Evolutionary conservation across 64 coral and sea anemone species (phyloP).

Genomic region (Cladopsammia gracilis): DNA sequence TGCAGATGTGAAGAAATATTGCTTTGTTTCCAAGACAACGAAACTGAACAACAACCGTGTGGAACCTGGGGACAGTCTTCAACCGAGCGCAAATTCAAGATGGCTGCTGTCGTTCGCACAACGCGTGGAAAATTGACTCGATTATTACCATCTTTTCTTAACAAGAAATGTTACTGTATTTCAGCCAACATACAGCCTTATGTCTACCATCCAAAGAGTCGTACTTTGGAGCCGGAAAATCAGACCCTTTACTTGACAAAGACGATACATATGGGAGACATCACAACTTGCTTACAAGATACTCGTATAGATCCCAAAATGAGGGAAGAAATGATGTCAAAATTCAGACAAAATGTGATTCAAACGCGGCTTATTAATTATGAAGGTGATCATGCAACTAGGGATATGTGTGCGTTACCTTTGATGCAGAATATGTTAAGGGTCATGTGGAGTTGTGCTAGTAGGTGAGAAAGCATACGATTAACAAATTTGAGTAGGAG

Average conservation of each 20-base stretch:
- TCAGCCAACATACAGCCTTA: slow-evolving; percentile 47
- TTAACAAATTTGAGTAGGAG: neutral
- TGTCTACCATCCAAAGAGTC: slow-evolving; percentile 83
- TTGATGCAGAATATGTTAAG: slow-evolving; percentile 90
- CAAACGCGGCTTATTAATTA: slow-evolving; percentile 85
- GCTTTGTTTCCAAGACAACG: slow-evolving; percentile 50
- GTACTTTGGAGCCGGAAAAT: slow-evolving; percentile 79
- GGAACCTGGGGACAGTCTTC: neutral
- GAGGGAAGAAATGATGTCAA: slow-evolving; percentile 71
- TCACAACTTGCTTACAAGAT: slow-evolving; percentile 48
- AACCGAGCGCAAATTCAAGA: neutral
- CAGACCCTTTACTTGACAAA: slow-evolving; percentile 88
- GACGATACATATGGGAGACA: slow-evolving; percentile 53
- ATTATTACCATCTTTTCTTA: neutral
- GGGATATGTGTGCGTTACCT: slow-evolving; percentile 72
- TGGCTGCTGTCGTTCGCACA: neutral
- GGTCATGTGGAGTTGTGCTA: slow-evolving; percentile 82
- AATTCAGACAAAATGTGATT: slow-evolving; percentile 79
- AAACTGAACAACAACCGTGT: neutral
- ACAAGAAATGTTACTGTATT: neutral
- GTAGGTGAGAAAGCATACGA: slow-evolving; percentile 30
- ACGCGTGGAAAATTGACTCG: neutral
- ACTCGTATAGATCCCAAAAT: neutral
- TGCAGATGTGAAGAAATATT: slow-evolving; percentile 20
- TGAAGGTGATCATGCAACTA: slow-evolving; percentile 80